phyloP scores from a whole-genome alignment of 2,888 invertebrate genomes.

The Trichopria drosophilae region DNA sequence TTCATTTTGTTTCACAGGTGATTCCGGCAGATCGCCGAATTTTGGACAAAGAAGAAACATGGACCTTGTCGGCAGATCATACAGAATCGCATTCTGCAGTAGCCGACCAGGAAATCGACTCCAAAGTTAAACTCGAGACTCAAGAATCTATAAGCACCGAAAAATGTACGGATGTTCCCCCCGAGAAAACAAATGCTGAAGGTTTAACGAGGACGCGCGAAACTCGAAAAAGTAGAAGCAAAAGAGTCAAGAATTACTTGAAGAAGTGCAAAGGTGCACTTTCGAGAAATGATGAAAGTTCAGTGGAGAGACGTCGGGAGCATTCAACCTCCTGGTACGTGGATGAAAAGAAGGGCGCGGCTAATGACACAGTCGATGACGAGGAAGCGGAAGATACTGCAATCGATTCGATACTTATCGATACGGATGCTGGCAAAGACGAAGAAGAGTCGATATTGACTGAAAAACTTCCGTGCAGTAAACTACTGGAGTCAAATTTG shows the following conservation, averaged over 20 bases:
- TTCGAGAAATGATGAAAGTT: slow-evolving; percentile 45
- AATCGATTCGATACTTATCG: no score
- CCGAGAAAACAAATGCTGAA: slow-evolving; percentile 27
- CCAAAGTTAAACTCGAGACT: slow-evolving; percentile 23
- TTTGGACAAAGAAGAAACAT: slow-evolving; percentile 52
- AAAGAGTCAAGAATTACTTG: slow-evolving; percentile 62
- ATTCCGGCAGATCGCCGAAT: slow-evolving; percentile 53
- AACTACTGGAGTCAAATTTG: no score
- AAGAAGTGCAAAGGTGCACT: slow-evolving; percentile 62
- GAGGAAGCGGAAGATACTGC: no score
- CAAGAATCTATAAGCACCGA: slow-evolving; percentile 13
- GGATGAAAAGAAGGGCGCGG: not conserved
- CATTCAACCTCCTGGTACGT: slow-evolving; percentile 47
- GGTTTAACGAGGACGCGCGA: slow-evolving; percentile 50
- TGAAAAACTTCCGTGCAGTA: no score
- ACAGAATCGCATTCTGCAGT: slow-evolving; percentile 30
- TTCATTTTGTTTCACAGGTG: slow-evolving; percentile 51
- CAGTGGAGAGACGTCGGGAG: slow-evolving; percentile 45
- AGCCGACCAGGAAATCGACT: slow-evolving; percentile 28
- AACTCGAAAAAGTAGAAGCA: slow-evolving; percentile 61
- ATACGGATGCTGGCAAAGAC: no score
- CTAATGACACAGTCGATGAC: slow-evolving; percentile 2
- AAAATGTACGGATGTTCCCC: slow-evolving; percentile 31
- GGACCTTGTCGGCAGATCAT: slow-evolving; percentile 48
- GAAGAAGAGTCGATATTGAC: no score